Evolutionary conservation across 2,797 vertebrate species (phyloP), one percentile per base, ranked within the genome.

Genomic region (Poeciliopsis presidionis): DNA sequence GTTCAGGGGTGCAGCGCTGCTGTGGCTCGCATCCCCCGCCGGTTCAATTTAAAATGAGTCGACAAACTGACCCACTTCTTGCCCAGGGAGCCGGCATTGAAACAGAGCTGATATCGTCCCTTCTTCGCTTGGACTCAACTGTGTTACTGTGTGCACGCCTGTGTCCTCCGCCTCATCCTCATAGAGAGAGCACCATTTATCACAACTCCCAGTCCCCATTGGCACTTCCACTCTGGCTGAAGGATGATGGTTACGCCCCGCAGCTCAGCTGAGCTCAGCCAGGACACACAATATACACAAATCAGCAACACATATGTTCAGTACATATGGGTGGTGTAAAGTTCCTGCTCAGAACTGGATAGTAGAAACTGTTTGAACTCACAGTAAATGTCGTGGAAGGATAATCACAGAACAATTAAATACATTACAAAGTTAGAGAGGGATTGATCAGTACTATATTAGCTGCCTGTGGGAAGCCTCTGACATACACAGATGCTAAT

Each of bases 31-130:
- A 67, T 79, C 76, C 77, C 84, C 86, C 65, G 76, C 51, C 87
- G 84, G 84, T 87, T 88, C 84, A 81, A 87, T 88, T 89, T 87
- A 82, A 90, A 91, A 87, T 78, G 81, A 87, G 81, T 81, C 59
- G 53, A 81, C 75, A 59, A 83, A 80, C 80, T 81, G 61, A 87
- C 81, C 89, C 74, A 80, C 88, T 86, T 88, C 89, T 79, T 13
- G 88, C 82, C 80, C 78, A 79, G 63, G 80, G 86, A 90, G 82
- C 77, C 57, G 75, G 86, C 86, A 30, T 53, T 85, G 85, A 86
- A 90, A 88, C 88, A 78, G 85, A 89, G 87, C 80, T 79, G 82
- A 92, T 88, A 82, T 75, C 84, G 87, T 86, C 88, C 81, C 88
- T 87, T 79, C 82, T 86, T 78, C 72, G 78, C 82, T 74, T 67